These are phyloP conservation scores for Heliconius hermathena DNA, from an alignment of 1,140 invertebrate species.

Conservation along the genomic window DNA sequence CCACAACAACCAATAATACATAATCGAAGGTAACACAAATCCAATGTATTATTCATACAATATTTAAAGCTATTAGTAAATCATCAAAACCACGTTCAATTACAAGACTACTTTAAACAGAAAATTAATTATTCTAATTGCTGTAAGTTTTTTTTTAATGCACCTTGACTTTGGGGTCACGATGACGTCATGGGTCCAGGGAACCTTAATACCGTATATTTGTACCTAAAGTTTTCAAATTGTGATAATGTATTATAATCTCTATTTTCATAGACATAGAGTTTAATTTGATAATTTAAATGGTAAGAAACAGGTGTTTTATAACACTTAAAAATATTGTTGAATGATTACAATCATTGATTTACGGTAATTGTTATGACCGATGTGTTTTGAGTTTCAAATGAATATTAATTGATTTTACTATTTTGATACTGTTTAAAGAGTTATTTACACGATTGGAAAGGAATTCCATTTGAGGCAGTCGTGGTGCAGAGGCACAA, in stretches of 20 bases:
- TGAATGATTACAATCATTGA: conserved; percentile 14
- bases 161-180: conserved; percentile 48
- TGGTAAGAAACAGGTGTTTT: background rate
- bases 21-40: background rate
- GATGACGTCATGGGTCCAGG: conserved; percentile 43
- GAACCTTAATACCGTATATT: conserved; percentile 29
- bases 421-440: too few relatives aligned
- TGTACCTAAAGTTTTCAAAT: background rate
- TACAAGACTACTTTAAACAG: conserved; percentile 27
- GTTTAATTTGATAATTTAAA: background rate
- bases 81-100: conserved; percentile 6
- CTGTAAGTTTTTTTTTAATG: conserved; percentile 40
- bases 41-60: background rate
- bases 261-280: background rate
- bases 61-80: background rate
- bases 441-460: too few relatives aligned
- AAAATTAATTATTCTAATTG: conserved; percentile 36
- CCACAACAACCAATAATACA: too few relatives aligned
- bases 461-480: too few relatives aligned
- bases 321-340: conserved; percentile 11
- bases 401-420: background rate
- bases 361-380: conserved; percentile 16
- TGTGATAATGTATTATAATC: background rate
- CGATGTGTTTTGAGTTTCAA: background rate
- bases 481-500: too few relatives aligned